Conservation (phyloP, 2,888 invertebrate genomes). For the Melinopterus prodromus region DNA sequence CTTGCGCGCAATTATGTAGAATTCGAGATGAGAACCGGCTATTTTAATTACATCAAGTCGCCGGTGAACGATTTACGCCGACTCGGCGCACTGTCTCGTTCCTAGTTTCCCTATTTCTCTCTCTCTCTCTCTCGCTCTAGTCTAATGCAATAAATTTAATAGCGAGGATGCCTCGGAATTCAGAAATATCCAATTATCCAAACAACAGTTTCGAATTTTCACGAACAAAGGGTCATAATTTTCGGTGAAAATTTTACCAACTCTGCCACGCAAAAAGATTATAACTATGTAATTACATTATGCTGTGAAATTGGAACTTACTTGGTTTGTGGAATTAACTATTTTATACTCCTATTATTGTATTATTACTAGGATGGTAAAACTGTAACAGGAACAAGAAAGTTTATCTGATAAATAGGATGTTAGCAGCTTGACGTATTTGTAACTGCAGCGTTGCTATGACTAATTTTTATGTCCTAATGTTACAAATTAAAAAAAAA, state of each 20-base stretch:
- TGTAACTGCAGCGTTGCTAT: too few relatives aligned
- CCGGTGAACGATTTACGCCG: neutral
- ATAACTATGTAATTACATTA: neutral
- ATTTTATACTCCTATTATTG: neutral
- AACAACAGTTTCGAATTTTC: constrained; percentile 4
- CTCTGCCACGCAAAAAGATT: neutral
- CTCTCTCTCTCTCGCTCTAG: neutral
- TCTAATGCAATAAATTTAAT: neutral
- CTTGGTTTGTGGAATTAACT: neutral
- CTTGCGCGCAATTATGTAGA: neutral
- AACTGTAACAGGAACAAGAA: too few relatives aligned
- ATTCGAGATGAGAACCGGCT: neutral
- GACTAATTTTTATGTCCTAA: too few relatives aligned
- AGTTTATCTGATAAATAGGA: too few relatives aligned
- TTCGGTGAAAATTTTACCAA: neutral
- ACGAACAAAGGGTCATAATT: neutral
- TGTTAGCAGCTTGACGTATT: too few relatives aligned
- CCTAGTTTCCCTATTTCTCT: neutral
- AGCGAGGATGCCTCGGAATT: neutral
- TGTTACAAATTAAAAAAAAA: too few relatives aligned
- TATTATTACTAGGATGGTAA: neutral
- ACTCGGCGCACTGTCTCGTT: neutral
- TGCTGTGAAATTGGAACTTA: too few relatives aligned
- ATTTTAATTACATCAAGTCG: neutral
- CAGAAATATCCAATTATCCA: constrained; percentile 4